Evolutionary conservation across 1,140 invertebrate genomes (phyloP).

Genomic region (Macrotrachela quadricornifera): DNA sequence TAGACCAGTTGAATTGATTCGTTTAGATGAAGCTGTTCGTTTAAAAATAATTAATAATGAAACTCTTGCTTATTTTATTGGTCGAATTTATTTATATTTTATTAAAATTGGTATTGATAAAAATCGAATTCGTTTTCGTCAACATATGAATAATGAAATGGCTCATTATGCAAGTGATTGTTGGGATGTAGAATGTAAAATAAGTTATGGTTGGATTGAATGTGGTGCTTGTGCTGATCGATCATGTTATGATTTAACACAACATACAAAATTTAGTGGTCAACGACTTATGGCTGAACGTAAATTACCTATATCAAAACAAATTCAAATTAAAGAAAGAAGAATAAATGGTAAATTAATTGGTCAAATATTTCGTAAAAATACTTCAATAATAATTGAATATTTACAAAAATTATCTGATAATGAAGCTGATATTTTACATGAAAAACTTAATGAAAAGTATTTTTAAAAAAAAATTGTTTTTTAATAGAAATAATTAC

Average conservation of each 20-base stretch:
- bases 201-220: slow-evolving; percentile 90
- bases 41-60: slow-evolving; percentile 64
- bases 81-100: slow-evolving; percentile 70
- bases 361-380: too few species aligned
- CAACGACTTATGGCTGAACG: slow-evolving; percentile 72
- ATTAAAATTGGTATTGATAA: slow-evolving; percentile 64
- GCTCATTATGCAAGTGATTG: slow-evolving; percentile 98
- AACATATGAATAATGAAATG: slow-evolving; percentile 98
- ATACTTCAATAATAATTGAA: too few species aligned
- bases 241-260: slow-evolving; percentile 81
- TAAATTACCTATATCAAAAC: slow-evolving; percentile 47
- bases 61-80: slow-evolving; percentile 92
- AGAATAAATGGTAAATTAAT: too few species aligned
- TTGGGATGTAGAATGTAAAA: slow-evolving; percentile 88
- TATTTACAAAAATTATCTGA: too few species aligned
- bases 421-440: too few species aligned
- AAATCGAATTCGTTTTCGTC: slow-evolving; percentile 68
- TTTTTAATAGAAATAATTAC: too few species aligned
- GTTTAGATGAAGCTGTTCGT: slow-evolving; percentile 8
- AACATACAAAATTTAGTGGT: slow-evolving; percentile 77
- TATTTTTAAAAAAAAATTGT: too few species aligned
- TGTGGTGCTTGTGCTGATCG: slow-evolving; percentile 96
- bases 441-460: too few species aligned
- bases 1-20: too few species aligned
- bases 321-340: neutral